Evolutionary conservation across 2,888 invertebrate species (phyloP).

Genomic region (Amphipoea oculea): DNA sequence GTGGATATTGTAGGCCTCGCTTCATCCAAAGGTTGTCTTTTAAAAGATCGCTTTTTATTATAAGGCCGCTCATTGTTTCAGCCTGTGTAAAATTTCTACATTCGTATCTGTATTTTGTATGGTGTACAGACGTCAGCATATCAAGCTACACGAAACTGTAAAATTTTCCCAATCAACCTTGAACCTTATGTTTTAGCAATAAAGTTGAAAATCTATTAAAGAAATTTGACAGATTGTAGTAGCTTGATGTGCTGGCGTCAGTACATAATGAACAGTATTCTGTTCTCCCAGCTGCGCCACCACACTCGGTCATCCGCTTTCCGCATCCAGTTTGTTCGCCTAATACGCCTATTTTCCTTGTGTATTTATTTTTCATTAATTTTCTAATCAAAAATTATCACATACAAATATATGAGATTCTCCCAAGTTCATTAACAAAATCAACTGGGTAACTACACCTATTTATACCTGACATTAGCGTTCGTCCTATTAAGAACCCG

Average conservation of each 20-base stretch:
- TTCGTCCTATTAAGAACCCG: conserved; percentile 43
- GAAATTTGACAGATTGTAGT: too few species aligned
- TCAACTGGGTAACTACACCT: conserved; percentile 42
- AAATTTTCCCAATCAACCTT: too few species aligned
- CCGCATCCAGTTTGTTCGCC: too few species aligned
- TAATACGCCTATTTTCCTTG: neutral
- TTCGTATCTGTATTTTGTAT: neutral
- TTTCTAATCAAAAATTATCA: conserved; percentile 36
- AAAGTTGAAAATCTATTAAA: too few species aligned
- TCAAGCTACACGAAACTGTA: too few species aligned
- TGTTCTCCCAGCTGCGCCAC: neutral
- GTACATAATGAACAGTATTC: neutral
- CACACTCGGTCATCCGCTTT: neutral
- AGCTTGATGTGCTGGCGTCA: too few species aligned
- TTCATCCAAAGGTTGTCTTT: neutral
- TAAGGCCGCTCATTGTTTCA: neutral
- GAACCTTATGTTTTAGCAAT: too few species aligned
- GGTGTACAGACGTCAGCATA: neutral
- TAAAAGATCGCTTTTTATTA: neutral
- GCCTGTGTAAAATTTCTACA: neutral
- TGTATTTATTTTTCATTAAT: conserved; percentile 36
- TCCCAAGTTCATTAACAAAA: conserved; percentile 52
- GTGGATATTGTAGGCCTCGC: neutral
- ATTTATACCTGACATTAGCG: conserved; percentile 37
- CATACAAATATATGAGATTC: conserved; percentile 24